Evolutionary conservation across 1,140 invertebrate genomes (phyloP), one percentile per base, ranked within the genome.

Genomic region (Orussus abietinus): DNA sequence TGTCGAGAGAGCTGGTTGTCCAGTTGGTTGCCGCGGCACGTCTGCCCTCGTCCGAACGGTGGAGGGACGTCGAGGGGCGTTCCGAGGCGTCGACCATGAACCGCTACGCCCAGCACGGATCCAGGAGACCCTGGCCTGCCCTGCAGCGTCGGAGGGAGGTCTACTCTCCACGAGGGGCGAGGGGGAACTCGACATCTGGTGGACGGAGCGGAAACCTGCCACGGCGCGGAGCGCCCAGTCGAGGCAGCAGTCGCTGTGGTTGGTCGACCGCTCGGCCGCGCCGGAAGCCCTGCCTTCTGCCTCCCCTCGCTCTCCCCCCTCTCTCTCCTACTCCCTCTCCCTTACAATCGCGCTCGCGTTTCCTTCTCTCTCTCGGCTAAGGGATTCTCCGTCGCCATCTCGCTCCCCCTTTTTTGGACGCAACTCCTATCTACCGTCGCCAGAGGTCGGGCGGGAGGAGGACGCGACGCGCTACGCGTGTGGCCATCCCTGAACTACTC

Each of bases 11-110:
- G 53, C 55, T 65, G 65, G 62, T 60, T 68, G 59, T 69, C 66
- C 64, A 67, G 66, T 66, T 69, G 67, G 59, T 71, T 65, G 69
- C 62, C 64, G 59, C 63, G 64, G 55, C 55, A 45, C 69, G 62
- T 73, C 68, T 73, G 69, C 62, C 59, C n/a, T 45, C 55, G 49
- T 43, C 52, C 46, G 53, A 51, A 55, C 52, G 33, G 44, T 52
- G 44, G 63, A 64, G 65, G 66, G 68, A 58, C 29, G 59, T 59
- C 58, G 46, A 58, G 51, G 67, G 66, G 67, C 64, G 67, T 64
- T 60, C 12, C 67, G 39, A 53, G 67, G 66, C 51, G 64, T 51
- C 25, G 19, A 34, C 38, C 30, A 38, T 5, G 0, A 10, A 2
- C 0, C 33, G 29, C 4, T 32, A 57, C 55, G 47, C 64, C 59